A percentile compares a stretch with the other conserved stretches of the same genome.
Evolutionary conservation across 2,797 vertebrate genomes (phyloP).

Genomic region (Gymnothorax reevesii): DNA sequence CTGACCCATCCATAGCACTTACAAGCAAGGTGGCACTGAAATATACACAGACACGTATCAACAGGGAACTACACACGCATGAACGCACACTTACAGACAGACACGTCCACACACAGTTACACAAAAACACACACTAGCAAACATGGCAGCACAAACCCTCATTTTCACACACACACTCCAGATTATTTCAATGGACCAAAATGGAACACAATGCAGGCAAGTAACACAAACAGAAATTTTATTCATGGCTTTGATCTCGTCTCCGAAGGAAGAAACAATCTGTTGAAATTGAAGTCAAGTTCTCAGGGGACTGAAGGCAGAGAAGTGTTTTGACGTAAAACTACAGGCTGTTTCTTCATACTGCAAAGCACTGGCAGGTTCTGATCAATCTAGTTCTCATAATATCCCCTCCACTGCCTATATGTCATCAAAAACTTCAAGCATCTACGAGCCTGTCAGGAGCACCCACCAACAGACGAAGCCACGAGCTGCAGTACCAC

Average conservation of each 20-base stretch:
- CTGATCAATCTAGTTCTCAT: conserved; percentile 59
- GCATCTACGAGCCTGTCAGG: conserved; percentile 1
- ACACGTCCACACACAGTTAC: background rate
- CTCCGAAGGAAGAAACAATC: conserved; percentile 33
- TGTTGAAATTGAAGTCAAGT: conserved; percentile 41
- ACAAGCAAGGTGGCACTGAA: background rate
- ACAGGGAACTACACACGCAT: conserved; percentile 25
- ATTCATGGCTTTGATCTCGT: background rate
- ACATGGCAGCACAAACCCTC: background rate
- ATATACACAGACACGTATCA: background rate
- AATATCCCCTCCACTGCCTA: conserved; percentile 35
- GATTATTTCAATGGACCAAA: background rate
- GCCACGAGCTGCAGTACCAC: background rate
- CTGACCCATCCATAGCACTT: background rate
- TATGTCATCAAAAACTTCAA: background rate
- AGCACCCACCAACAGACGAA: conserved; percentile 14
- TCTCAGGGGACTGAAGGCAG: conserved; percentile 57
- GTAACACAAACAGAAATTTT: background rate
- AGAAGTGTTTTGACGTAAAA: conserved; percentile 59
- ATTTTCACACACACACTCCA: conserved; percentile 16
- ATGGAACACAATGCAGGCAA: background rate
- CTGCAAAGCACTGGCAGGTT: conserved; percentile 37
- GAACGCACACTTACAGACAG: background rate
- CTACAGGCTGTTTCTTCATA: conserved; percentile 51
- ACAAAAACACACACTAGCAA: background rate